Base-by-base conservation (phyloP, 2,797 vertebrate genomes). In the Siniperca obscura region DNA sequence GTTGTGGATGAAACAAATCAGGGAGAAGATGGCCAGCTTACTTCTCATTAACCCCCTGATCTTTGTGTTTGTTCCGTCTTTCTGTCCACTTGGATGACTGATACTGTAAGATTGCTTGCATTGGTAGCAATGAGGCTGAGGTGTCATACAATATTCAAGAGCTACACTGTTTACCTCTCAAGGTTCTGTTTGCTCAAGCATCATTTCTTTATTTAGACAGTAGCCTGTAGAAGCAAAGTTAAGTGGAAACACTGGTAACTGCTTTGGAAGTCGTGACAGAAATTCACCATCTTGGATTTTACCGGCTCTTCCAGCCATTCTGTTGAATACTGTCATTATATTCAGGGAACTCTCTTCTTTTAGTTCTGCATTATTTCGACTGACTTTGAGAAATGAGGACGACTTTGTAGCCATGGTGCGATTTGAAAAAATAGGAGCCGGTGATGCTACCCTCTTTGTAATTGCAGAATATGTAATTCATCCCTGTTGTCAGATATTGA, bases 401-500 rank as follows among this genome's bases (percentile, higher is more conserved):
- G 4, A 71, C 83, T 87, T 86, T 85, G 65, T 34, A 60, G 46
- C 38, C 36, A 21, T 74, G 13, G 60, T 80, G 66, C 22, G 6
- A 65, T 73, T 71, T 69, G 42, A 12, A 46, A 53, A 80, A 66
- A 86, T 40, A 66, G 48, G 34, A 21, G 44, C 59, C 10, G 2
- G 42, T 67, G 59, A 69, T 75, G 65, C 66, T 65, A 14, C 59
- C 57, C 72, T 83, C 70, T 89, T 87, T 88, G 79, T 89, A 88
- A 69, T 80, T 73, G 84, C 64, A 84, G 81, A 91, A 88, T 86
- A 71, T 78, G 70, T 80, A 86, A 89, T 90, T 89, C 66, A 87
- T 89, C 57, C 75, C 77, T 9, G 62, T 76, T 86, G 88, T 88
- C 86, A 85, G 77, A 76, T 90, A 91, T 89, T 87, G 90, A 93